Conservation (phyloP, 2,888 invertebrate species). For the Clusia tigrina region DNA sequence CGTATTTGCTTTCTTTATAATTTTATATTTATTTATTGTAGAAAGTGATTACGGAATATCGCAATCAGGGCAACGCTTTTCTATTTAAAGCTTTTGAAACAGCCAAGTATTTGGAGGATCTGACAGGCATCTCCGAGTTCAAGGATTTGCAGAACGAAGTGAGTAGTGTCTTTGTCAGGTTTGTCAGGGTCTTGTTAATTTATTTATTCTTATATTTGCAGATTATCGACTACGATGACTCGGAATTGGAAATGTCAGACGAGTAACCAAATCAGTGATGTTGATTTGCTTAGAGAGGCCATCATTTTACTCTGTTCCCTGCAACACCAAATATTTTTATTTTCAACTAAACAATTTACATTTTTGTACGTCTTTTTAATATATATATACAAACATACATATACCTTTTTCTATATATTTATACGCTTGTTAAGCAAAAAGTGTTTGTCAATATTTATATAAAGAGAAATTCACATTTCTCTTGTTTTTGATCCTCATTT, state of each 20-base stretch:
- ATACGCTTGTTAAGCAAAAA: no score
- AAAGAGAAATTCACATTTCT: no score
- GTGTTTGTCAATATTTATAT: no score
- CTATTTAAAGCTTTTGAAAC: constrained; percentile 81
- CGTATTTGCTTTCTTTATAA: not conserved
- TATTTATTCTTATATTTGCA: constrained; percentile 36
- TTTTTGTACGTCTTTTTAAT: no score
- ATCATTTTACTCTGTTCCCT: no score
- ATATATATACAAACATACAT: no score
- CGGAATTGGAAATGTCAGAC: constrained; percentile 56
- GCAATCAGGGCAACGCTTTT: constrained; percentile 73
- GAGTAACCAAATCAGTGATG: constrained; percentile 34
- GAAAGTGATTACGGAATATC: constrained; percentile 66
- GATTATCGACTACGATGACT: constrained; percentile 62
- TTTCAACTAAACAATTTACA: no score
- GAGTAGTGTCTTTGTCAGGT: constrained; percentile 1
- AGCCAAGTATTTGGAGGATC: constrained; percentile 81
- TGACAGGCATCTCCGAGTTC: constrained; percentile 80
- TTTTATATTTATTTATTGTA: constrained; percentile 39
- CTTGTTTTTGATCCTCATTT: no score
- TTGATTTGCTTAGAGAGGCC: no score
- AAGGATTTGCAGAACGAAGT: constrained; percentile 70
- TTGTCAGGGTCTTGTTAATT: not conserved
- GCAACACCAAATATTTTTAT: no score
- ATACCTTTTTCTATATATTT: no score